These are phyloP conservation scores for Sminthurides bifidus DNA, from an alignment of 1,140 invertebrate genomes.

Conservation along the genomic window DNA sequence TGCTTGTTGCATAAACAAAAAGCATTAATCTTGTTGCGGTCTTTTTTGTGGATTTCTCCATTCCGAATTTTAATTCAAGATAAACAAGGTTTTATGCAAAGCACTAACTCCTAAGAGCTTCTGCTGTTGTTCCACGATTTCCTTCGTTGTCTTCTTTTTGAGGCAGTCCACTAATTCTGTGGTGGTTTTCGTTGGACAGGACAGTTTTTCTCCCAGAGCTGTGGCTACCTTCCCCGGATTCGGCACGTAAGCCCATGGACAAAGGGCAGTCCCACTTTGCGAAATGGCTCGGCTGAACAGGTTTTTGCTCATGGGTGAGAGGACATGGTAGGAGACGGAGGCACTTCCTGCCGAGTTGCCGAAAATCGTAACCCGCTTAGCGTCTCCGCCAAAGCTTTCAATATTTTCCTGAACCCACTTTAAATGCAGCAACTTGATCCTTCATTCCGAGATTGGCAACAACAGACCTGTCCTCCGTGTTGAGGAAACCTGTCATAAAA, in stretches of 20 bases:
- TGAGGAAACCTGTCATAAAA: conserved; percentile 10
- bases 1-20: too few species aligned
- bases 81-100: background rate
- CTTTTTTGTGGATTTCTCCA: too few species aligned
- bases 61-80: too few species aligned
- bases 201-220: background rate
- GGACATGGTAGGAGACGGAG: conserved; percentile 9
- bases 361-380: conserved; percentile 22
- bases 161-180: conserved; percentile 6
- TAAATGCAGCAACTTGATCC: conserved; percentile 30
- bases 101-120: background rate
- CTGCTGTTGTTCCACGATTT: background rate
- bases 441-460: conserved; percentile 29
- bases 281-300: conserved; percentile 5
- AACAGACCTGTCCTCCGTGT: conserved; percentile 4
- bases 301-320: conserved; percentile 12
- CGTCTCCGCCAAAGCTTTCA: conserved; percentile 31
- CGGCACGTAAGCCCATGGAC: conserved; percentile 10
- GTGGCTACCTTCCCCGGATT: background rate
- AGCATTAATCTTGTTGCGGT: too few species aligned
- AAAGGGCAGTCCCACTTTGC: conserved; percentile 1
- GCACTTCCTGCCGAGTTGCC: conserved; percentile 18
- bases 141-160: background rate
- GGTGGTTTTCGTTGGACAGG: conserved; percentile 1
- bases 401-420: conserved; percentile 32